These are phyloP conservation scores for Drosophila kurseongensis DNA, from an alignment of 1,140 invertebrate genomes.

Conservation along the genomic window DNA sequence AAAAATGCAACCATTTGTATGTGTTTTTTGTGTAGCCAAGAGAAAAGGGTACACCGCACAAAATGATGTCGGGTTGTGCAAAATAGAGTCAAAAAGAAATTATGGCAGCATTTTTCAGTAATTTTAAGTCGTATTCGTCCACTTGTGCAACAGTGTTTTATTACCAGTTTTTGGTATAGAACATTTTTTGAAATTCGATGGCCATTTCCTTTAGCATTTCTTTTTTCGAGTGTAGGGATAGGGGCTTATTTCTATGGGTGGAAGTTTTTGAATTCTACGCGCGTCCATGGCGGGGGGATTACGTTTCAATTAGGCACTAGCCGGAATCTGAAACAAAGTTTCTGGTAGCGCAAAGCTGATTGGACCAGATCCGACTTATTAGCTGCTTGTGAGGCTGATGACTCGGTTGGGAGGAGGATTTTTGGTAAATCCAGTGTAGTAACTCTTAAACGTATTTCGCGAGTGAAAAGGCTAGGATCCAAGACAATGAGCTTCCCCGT, in stretches of 20 bases:
- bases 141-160: no score
- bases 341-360: constrained; percentile 17
- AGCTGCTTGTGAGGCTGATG: background rate
- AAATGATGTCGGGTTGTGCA: background rate
- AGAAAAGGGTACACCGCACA: constrained; percentile 1
- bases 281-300: constrained; percentile 41
- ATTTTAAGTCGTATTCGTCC: no score
- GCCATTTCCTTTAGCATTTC: background rate
- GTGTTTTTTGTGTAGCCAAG: constrained; percentile 28
- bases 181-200: background rate
- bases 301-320: constrained; percentile 65
- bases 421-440: background rate
- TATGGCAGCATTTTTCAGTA: no score
- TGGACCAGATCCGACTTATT: constrained; percentile 34
- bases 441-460: no score
- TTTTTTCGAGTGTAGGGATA: background rate
- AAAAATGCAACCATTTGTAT: constrained; percentile 46
- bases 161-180: no score
- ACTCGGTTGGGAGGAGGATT: background rate
- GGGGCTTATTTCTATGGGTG: background rate
- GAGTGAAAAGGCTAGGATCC: no score
- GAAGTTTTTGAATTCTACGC: constrained; percentile 36
- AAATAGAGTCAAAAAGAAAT: no score
- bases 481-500: no score
- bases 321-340: constrained; percentile 13